Evolutionary conservation across 2,113 vertebrate genomes (phyloP), one percentile per base, ranked within the genome.

Genomic region (Crotalus tigris): DNA sequence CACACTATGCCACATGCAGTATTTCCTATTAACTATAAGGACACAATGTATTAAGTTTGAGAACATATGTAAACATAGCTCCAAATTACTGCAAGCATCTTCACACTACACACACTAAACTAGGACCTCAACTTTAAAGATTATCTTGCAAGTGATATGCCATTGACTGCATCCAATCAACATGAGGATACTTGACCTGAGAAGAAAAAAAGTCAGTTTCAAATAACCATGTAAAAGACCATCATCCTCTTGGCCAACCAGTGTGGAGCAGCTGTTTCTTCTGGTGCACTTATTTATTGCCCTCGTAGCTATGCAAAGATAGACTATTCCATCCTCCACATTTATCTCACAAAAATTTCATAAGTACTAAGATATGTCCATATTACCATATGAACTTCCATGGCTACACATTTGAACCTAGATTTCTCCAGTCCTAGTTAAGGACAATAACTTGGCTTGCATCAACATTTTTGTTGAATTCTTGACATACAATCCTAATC

Each of bases 391-490:
- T 75, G n/a, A 81, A 17, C 69, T 81, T 57, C 55, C 55, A 57
- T 13, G 54, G 54, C 54, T 55, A 55, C 15, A 19, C 17, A 19
- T 81, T 7, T 69, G 33, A 81, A 39, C 15, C 69, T 81, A 39
- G n/a, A 81, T 81, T 39, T 81, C 69, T 39, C n/a, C 69, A 81
- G n/a, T 39, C 69, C n/a, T 81, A 81, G 33, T 81, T 81, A 19
- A 81, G 69, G 69, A 51, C 23, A 51, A 69, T 17, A 89, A 11
- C 12, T 26, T 89, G 3, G 2, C n/a, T 86, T 86, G 0, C 1
- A 0, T 1, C 2, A 89, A 0, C 1, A 0, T 0, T 81, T 87
- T 89, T 57, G 13, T 1, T 90, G 9, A 0, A 0, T 55, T 3
- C 64, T 95, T 95, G 46, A 13, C 49, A 12, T 15, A 46, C 9